phyloP scores from a whole-genome alignment of 2,113 vertebrate genomes.

The Rafetus swinhoei region DNA sequence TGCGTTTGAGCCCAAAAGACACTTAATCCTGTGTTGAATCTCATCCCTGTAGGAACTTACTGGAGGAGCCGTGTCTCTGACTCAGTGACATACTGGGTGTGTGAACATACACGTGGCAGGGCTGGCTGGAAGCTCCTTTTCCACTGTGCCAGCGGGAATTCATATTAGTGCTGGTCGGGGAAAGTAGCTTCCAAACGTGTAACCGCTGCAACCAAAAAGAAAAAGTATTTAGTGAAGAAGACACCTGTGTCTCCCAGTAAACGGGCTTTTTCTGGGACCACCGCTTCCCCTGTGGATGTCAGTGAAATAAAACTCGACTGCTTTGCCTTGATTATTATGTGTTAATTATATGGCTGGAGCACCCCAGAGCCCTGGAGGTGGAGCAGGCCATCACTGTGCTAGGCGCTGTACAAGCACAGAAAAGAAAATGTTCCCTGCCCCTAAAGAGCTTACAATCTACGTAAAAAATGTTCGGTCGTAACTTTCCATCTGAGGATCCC shows the following conservation, averaged over 20 bases:
- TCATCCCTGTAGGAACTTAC: neutral
- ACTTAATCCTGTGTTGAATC: constrained; percentile 18
- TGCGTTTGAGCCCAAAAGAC: constrained; percentile 24
- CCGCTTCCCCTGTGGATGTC: neutral
- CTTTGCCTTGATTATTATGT: neutral
- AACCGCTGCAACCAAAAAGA: constrained; percentile 35
- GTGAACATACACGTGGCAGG: neutral
- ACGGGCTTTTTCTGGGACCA: neutral
- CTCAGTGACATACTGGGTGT: constrained; percentile 27
- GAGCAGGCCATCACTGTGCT: neutral
- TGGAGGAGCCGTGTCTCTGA: neutral
- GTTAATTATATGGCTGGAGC: neutral
- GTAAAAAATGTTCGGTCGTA: neutral
- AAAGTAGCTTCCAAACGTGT: neutral
- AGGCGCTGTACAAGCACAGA: neutral
- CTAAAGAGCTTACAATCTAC: neutral
- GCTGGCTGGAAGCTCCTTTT: no score
- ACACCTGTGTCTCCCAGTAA: constrained; percentile 7
- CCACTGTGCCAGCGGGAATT: neutral
- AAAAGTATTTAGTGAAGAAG: constrained; percentile 14
- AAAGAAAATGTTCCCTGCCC: neutral
- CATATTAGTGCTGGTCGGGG: neutral
- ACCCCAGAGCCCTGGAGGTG: neutral
- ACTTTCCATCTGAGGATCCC: neutral
- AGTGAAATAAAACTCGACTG: neutral